phyloP scores from a whole-genome alignment of 2,888 invertebrate genomes.

The Frankliniella intonsa region DNA sequence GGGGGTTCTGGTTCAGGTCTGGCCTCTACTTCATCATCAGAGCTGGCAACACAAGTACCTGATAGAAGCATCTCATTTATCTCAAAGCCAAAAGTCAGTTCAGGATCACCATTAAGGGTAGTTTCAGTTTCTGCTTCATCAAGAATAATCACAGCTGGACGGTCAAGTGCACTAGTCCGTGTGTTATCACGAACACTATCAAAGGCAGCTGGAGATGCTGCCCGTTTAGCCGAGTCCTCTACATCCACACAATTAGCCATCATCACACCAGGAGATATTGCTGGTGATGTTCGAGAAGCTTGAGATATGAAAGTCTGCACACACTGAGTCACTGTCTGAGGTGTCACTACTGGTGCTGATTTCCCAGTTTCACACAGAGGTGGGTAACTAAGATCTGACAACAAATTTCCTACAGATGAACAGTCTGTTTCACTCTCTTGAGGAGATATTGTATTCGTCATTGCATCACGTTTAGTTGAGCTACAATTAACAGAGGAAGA shows the following conservation, averaged over 20 bases:
- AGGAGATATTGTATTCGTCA: constrained; percentile 37
- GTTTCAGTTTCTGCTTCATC: constrained; percentile 50
- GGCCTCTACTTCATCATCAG: background rate
- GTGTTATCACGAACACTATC: constrained; percentile 32
- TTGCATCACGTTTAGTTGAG: constrained; percentile 38
- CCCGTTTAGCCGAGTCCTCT: constrained; percentile 35
- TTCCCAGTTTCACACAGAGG: constrained; percentile 13
- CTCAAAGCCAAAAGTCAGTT: constrained; percentile 69
- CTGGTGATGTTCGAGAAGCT: constrained; percentile 28
- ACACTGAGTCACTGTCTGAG: constrained; percentile 3
- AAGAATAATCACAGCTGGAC: constrained; percentile 70
- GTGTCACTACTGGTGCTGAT: background rate
- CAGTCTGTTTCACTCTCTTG: constrained; percentile 33
- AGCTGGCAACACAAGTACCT: constrained; percentile 35
- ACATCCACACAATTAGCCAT: constrained; percentile 33
- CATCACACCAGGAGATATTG: constrained; percentile 29
- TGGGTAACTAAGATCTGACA: constrained; percentile 25
- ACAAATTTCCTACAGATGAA: constrained; percentile 25
- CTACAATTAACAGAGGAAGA: constrained; percentile 28
- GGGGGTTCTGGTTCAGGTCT: background rate
- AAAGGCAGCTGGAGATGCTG: constrained; percentile 33
- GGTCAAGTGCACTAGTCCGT: constrained; percentile 38
- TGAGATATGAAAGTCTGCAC: constrained; percentile 36
- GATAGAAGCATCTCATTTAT: constrained; percentile 67
- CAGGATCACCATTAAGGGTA: constrained; percentile 33